phyloP scores from a whole-genome alignment of 2,888 invertebrate genomes.

The Stenurella melanura region DNA sequence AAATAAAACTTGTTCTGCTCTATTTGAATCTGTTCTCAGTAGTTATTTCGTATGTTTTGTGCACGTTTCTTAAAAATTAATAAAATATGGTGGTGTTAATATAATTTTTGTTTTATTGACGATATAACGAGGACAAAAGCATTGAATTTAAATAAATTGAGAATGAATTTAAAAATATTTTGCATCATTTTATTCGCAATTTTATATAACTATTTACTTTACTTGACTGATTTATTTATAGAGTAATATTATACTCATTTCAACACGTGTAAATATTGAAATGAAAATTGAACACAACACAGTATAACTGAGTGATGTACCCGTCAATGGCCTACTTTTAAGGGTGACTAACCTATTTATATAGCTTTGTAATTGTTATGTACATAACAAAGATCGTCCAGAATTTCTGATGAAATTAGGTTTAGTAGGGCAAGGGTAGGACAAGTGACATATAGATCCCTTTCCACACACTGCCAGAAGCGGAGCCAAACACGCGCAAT shows the following conservation, averaged over 20 bases:
- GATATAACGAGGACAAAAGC: background rate
- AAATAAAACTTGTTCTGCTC: no score
- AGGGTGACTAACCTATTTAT: constrained; percentile 51
- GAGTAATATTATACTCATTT: background rate
- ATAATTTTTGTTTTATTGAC: no score
- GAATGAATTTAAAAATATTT: background rate
- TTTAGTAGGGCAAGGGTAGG: constrained; percentile 56
- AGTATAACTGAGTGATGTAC: background rate
- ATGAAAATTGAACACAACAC: background rate
- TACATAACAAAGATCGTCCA: constrained; percentile 56
- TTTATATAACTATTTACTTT: no score
- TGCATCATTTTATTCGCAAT: no score
- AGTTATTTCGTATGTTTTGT: background rate
- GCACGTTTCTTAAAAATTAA: background rate
- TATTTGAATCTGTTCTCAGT: no score
- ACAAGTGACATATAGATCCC: constrained; percentile 66
- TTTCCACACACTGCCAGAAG: constrained; percentile 59
- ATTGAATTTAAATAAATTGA: background rate
- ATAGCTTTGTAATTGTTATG: constrained; percentile 53
- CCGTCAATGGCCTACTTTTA: constrained; percentile 14
- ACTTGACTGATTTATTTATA: no score
- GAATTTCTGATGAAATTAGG: constrained; percentile 67
- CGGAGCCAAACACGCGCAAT: constrained; percentile 66
- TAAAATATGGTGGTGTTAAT: background rate
- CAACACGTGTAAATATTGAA: background rate